Conservation (phyloP, 2,113 vertebrate species). For the Pardalotus punctatus region DNA sequence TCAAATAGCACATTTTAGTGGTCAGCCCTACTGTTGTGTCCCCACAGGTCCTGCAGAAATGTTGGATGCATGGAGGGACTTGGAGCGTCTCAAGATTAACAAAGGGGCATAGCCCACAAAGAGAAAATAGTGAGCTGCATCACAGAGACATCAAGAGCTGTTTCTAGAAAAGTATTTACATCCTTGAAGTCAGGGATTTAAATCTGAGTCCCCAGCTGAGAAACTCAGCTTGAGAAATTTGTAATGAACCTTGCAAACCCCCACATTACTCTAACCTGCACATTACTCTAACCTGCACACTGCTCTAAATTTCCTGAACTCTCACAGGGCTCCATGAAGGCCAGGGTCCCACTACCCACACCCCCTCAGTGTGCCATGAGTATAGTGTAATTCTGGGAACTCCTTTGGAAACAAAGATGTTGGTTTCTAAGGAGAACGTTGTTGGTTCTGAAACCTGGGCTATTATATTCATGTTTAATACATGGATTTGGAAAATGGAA, state of each 20-base stretch:
- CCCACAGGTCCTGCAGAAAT: background rate
- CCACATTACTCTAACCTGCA: background rate
- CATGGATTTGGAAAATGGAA: slow-evolving; percentile 5
- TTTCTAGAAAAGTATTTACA: background rate
- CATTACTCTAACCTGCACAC: background rate
- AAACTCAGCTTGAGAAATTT: background rate
- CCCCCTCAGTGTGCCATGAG: background rate
- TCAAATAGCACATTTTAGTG: background rate
- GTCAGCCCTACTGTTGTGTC: background rate
- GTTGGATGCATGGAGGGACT: background rate
- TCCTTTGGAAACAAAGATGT: background rate
- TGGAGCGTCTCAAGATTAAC: background rate
- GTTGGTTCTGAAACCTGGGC: background rate
- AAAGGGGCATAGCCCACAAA: background rate
- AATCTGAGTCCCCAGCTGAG: background rate
- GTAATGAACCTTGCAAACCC: background rate
- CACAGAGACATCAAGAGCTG: background rate
- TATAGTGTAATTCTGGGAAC: background rate
- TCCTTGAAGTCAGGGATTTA: background rate
- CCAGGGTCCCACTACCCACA: background rate
- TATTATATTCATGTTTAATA: slow-evolving; percentile 12
- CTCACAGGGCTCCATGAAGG: background rate
- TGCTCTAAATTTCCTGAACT: background rate
- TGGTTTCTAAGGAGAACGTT: background rate
- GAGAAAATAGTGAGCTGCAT: background rate